These are phyloP conservation scores for Protobothrops flavoviridis DNA, from an alignment of 2,113 vertebrate genomes.

Conservation along the genomic window DNA sequence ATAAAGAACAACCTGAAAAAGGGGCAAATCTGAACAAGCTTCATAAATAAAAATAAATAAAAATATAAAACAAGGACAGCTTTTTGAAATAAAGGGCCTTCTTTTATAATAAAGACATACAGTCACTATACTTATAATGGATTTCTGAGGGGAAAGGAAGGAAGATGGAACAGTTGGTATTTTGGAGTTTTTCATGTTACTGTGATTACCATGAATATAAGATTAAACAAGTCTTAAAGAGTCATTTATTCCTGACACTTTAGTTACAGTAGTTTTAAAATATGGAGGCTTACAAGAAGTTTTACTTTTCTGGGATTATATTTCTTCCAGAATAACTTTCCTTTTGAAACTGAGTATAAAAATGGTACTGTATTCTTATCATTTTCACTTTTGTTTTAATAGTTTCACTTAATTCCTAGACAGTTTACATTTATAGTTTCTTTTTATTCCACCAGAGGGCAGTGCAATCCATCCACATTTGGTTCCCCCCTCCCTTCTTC, in stretches of 20 bases:
- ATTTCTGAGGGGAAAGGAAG: not conserved
- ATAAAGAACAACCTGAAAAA: not conserved
- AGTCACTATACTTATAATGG: not conserved
- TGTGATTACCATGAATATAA: not conserved
- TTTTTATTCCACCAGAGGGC: conserved; percentile 56
- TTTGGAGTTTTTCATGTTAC: not conserved
- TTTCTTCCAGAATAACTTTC: not conserved
- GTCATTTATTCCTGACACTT: not conserved
- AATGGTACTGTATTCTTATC: not conserved
- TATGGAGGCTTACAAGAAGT: not conserved
- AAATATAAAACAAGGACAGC: not conserved
- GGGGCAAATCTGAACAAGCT: not conserved
- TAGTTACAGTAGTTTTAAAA: not conserved
- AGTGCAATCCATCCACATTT: conserved; percentile 11
- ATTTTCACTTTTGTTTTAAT: not conserved
- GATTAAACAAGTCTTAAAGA: not conserved
- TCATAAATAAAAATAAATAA: not conserved
- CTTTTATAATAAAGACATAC: not conserved
- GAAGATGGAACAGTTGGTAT: too few relatives aligned
- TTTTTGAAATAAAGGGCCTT: not conserved
- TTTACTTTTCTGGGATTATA: not conserved
- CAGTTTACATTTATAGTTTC: not conserved
- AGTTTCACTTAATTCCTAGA: not conserved
- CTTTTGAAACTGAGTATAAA: not conserved
- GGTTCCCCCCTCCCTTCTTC: not conserved